phyloP scores from a whole-genome alignment of 2,113 vertebrate species.

The Pao palembangensis region DNA sequence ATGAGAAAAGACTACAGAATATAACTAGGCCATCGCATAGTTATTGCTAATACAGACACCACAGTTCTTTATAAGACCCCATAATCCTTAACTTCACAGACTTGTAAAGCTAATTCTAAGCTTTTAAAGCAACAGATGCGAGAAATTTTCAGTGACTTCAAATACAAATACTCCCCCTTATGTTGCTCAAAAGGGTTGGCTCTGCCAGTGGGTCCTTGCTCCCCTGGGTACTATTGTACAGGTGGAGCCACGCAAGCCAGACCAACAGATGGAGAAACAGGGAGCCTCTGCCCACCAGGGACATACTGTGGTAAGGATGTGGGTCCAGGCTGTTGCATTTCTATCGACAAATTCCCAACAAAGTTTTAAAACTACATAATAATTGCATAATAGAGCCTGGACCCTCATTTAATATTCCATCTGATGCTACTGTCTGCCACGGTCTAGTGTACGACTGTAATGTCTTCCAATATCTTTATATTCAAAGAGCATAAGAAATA shows the following conservation, averaged over 20 bases:
- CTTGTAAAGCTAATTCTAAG: neutral
- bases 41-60: too few relatives aligned
- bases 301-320: constrained; percentile 81
- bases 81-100: neutral
- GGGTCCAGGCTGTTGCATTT: constrained; percentile 2
- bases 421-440: too few relatives aligned
- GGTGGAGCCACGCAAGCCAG: constrained; percentile 75
- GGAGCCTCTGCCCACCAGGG: constrained; percentile 83
- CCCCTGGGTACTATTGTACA: constrained; percentile 83
- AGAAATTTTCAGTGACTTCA: neutral
- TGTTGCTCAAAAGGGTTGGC: constrained; percentile 76
- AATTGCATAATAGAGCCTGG: neutral
- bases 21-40: too few relatives aligned
- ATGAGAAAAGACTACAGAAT: too few relatives aligned
- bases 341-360: constrained; percentile 12
- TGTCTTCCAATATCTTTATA: too few relatives aligned
- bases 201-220: constrained; percentile 80
- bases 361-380: neutral
- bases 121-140: neutral
- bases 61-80: too few relatives aligned
- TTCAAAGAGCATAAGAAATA: too few relatives aligned
- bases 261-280: constrained; percentile 79
- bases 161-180: neutral
- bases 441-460: neutral
- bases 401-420: neutral